Base-by-base conservation (phyloP, 35 echinoderm and acorn worm genomes). In the Strongylocentrotus purpuratus region DNA sequence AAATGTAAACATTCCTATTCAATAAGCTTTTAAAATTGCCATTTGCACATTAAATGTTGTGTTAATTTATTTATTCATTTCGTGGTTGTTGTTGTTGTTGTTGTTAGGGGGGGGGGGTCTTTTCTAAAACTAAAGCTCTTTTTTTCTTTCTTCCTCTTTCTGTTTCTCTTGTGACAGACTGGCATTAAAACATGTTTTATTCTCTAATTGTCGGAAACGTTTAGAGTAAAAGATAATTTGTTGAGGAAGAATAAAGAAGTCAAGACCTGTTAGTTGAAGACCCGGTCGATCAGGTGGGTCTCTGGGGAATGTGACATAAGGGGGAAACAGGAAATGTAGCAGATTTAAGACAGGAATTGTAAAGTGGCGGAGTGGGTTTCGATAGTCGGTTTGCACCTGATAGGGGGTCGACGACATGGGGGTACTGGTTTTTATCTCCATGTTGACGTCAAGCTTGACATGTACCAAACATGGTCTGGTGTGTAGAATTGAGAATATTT, bases 321-420 rank as follows among this genome's bases (percentile, higher is more conserved):
- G 65, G 65, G 65, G 65, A 78, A 78, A 78, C 65, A 78, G 65
- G 65, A 78, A 78, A 78, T 78, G 65, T 78, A 78, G 65, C 65
- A 78, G 65, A 78, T 78, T 78, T 78, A 78, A 78, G 65, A 78
- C 65, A 78, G 65, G 65, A 78, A 78, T 78, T 28, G 65, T 78
- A 28, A 78, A 78, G 65, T 78, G 65, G 65, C 65, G 28, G 20
- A 78, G 65, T 78, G 20, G 65, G 65, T 78, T 78, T 78, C 65
- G 65, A 78, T 78, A n/a, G 65, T 78, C 28, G 65, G 65, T 78
- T 78, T 78, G 22, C 65, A n/a, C 65, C 65, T 78, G 65, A 78
- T 78, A 78, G 65, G 65, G 25, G 65, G 65, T 7, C 25, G 28
- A 28, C 22, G 20, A n/a, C 20, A 78, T 5, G 65, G 65, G 20